Percentiles rank a stretch among this genome's conserved stretches.
These are phyloP conservation scores for Ypsolopha sequella DNA, from an alignment of 2,888 invertebrate species.

Conservation along the genomic window DNA sequence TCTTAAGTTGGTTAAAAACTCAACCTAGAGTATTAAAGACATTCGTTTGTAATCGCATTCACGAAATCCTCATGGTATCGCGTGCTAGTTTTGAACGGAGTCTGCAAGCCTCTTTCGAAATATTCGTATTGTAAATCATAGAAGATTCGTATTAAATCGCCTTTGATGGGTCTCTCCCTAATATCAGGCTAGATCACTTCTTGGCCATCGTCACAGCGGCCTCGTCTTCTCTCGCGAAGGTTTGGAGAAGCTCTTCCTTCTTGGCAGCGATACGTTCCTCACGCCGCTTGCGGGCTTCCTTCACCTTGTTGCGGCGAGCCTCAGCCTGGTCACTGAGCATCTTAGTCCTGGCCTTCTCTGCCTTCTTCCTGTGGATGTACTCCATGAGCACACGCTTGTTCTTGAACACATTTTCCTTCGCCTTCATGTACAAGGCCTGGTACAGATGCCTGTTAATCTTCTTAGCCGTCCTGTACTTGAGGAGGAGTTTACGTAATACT, in stretches of 20 bases:
- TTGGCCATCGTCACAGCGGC: constrained; percentile 84
- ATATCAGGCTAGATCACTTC: constrained; percentile 50
- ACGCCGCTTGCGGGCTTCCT: constrained; percentile 96
- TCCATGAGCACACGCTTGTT: constrained; percentile 99
- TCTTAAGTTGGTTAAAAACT: too few relatives aligned
- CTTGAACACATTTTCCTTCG: constrained; percentile 98
- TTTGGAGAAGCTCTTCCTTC: constrained; percentile 91
- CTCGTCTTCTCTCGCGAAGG: constrained; percentile 91
- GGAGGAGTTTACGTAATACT: constrained; percentile 93
- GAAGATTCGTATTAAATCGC: too few relatives aligned
- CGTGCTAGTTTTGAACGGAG: too few relatives aligned
- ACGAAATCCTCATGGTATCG: too few relatives aligned
- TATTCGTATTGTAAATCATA: too few relatives aligned
- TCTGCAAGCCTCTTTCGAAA: too few relatives aligned
- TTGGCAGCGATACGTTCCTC: constrained; percentile 96
- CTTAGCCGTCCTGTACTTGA: constrained; percentile 97
- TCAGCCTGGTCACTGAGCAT: constrained; percentile 98
- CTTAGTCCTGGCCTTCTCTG: constrained; percentile 98
- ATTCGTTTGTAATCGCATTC: too few relatives aligned
- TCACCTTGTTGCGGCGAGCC: constrained; percentile 95
- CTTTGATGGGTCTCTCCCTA: too few relatives aligned
- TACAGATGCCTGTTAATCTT: constrained; percentile 99
- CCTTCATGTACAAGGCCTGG: constrained; percentile 98
- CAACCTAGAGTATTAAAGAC: too few relatives aligned
- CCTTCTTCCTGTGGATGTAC: constrained; percentile 99